Evolutionary conservation across 2,113 vertebrate species (phyloP).

Genomic region (Brienomyrus longianalis): DNA sequence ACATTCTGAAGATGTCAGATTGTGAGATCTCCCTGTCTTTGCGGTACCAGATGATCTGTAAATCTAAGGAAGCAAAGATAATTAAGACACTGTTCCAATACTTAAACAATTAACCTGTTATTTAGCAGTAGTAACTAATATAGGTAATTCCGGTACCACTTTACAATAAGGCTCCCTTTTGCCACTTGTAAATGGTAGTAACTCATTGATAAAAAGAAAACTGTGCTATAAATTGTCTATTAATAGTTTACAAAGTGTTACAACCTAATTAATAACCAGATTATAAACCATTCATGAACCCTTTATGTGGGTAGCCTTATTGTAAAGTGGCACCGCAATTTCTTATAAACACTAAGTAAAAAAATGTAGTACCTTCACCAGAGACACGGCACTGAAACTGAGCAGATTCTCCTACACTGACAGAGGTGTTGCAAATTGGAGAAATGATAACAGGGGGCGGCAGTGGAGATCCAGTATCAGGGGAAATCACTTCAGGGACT

Average conservation of each 20-base stretch:
- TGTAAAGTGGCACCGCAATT: too few species aligned
- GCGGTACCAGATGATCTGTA: conserved; percentile 78
- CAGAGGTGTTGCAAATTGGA: conserved; percentile 68
- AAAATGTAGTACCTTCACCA: conserved; percentile 70
- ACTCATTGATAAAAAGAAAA: too few species aligned
- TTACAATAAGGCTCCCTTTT: too few species aligned
- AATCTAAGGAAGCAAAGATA: conserved; percentile 63
- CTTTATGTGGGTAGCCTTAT: too few species aligned
- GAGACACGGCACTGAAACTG: conserved; percentile 83
- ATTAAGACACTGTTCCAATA: background rate
- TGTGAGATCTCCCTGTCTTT: conserved; percentile 89
- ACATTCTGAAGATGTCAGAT: conserved; percentile 87
- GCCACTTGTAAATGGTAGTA: too few species aligned
- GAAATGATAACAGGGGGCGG: conserved; percentile 77
- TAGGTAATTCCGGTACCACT: background rate
- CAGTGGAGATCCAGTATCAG: conserved; percentile 75
- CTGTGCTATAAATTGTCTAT: too few species aligned
- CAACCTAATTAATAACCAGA: too few species aligned
- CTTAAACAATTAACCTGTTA: background rate
- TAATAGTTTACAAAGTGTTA: too few species aligned
- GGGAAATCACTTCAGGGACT: conserved; percentile 91
- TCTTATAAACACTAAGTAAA: background rate
- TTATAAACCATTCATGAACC: too few species aligned
- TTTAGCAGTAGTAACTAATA: background rate
- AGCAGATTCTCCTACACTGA: conserved; percentile 74